phyloP scores from a whole-genome alignment of 2,797 vertebrate species.

The Helarctos malayanus region DNA sequence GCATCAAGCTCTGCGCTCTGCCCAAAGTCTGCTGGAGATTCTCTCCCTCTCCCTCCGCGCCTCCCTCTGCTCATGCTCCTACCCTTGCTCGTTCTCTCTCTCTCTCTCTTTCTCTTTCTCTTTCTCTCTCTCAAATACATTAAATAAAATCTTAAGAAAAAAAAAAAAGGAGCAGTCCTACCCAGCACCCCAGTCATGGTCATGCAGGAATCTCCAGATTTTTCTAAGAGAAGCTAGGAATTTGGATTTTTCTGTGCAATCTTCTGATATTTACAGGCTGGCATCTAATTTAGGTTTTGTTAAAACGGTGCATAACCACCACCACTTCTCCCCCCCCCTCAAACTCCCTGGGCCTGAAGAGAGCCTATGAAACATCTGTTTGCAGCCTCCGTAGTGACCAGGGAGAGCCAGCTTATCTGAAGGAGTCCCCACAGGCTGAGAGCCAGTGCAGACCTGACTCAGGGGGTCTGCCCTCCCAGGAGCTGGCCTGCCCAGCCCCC shows the following conservation, averaged over 20 bases:
- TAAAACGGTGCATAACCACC: not conserved
- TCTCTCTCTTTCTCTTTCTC: too few relatives aligned
- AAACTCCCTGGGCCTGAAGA: not conserved
- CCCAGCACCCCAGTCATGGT: fast-evolving
- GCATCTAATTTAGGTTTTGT: not conserved
- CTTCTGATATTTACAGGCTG: not conserved
- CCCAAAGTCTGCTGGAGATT: not conserved
- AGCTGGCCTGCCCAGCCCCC: not conserved
- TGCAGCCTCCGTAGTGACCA: not conserved
- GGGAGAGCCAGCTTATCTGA: not conserved
- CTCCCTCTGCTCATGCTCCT: too few relatives aligned
- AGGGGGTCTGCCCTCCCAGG: not conserved
- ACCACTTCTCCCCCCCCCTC: fast-evolving
- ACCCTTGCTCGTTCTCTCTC: too few relatives aligned
- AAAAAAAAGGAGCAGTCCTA: too few relatives aligned
- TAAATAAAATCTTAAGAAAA: too few relatives aligned
- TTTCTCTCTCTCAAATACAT: too few relatives aligned
- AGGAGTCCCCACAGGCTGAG: fast-evolving
- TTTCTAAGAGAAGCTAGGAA: not conserved
- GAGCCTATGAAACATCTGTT: too few relatives aligned
- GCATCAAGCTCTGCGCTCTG: not conserved
- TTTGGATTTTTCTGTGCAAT: not conserved
- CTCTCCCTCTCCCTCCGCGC: not conserved
- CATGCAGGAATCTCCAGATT: not conserved
- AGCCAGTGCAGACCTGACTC: not conserved